Evolutionary conservation across 1,140 invertebrate genomes (phyloP), one percentile per base, ranked within the genome.

Genomic region (Bicyclus anynana): DNA sequence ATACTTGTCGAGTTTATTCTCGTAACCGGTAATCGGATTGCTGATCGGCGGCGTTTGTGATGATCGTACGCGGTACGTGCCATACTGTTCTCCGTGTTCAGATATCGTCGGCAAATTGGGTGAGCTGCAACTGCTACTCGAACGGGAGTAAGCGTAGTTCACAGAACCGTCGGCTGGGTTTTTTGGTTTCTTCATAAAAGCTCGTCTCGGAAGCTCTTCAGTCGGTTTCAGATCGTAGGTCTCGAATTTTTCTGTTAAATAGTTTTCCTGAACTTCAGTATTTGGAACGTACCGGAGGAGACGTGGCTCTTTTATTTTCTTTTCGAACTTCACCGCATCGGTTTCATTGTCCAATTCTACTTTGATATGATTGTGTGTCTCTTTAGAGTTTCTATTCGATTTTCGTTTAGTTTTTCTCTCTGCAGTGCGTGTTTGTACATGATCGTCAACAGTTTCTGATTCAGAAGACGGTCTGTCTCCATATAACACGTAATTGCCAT

Each of bases 61-160:
- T 1, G 77, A 60, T 23, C 70, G 67, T n/a, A 80, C 70, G 5
- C 79, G 57, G 51, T 83, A 84, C 10, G 77, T 77, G 10, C 81
- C 73, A 54, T 81, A 84, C 49, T 80, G 74, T 57, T 88, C 83
- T 1, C 69, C 70, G 35, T 88, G 81, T 53, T 88, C 84, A 13
- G 84, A 79, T 58, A 88, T 88, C 7, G 83, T 84, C 13, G 84
- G 83, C 53, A 88, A 60, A 59, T 85, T 88, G 4, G 81, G 81
- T 1, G 83, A 88, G 46, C 82, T 85, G 52, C 80, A 87, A 46
- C 76, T 84, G 55, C 84, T 87, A 38, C 79, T 86, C 0, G 83
- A 86, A 13, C 81, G 65, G 9, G 84, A 88, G 44, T 88, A 81
- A 9, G 80, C 74, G 57, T 88, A 88, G 53, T 88, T 84, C 0